Evolutionary conservation across 2,797 vertebrate species (phyloP), one percentile per base, ranked within the genome.

Genomic region (Cynodonichthys magdalenae): DNA sequence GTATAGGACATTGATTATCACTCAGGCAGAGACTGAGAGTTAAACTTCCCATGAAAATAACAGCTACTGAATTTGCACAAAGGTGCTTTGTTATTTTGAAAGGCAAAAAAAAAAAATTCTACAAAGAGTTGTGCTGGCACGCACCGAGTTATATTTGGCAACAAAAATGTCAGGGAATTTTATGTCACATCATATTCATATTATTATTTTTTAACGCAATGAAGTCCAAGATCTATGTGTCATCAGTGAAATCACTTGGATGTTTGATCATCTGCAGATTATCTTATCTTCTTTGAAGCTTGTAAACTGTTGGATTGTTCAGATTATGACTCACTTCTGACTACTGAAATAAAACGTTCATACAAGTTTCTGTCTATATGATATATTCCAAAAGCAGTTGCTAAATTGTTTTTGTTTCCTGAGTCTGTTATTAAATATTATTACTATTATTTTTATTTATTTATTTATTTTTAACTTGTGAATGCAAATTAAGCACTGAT

Each of bases 1-100:
- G 77, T 75, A 80, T 69, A 81, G 74, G 46, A 76, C 83, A 86
- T 79, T 85, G 83, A 85, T 84, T 82, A 77, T 79, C 66, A 67
- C 73, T 87, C 86, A 82, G 74, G 75, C 84, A 67, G 59, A 54
- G 68, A 69, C 60, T 63, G 68, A 73, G 82, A 77, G 59, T 60
- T 66, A 80, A 81, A 86, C 69, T 77, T 79, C 55, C 66, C 62
- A 75, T 68, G 63, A 83, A 75, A 39, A 65, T 31, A 74, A 51
- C 55, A 69, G 60, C 67, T 24, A 45, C 8, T 66, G 42, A 67
- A 73, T 36, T 59, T 55, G 67, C 41, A 53, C 53, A 54, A 52
- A 46, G 51, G 28, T 10, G 36, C 75, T 47, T 76, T 79, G 58
- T 64, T 81, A 48, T 71, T 66, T 63, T 48, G 34, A 49, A 31